A percentile compares a stretch with the other conserved stretches of the same genome.
These are phyloP conservation scores for Tachina fera DNA, from an alignment of 2,888 invertebrate species.

Conservation along the genomic window DNA sequence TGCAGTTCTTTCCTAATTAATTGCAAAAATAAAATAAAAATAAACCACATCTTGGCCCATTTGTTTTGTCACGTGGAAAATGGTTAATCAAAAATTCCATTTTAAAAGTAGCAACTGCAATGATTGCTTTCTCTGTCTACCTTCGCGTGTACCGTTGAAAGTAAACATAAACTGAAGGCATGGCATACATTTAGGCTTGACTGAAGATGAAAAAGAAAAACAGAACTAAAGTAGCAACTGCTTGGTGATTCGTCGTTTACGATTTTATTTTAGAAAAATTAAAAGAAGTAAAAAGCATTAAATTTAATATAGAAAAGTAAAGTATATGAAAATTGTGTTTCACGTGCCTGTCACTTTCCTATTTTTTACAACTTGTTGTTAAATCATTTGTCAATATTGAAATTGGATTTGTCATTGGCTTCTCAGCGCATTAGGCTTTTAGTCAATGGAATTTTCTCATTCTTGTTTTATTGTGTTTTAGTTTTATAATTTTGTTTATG, in stretches of 20 bases:
- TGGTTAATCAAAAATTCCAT: conserved; percentile 50
- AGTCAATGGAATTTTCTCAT: not conserved
- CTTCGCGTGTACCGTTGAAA: not conserved
- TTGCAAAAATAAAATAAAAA: no score
- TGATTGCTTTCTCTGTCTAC: not conserved
- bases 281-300: conserved; percentile 9
- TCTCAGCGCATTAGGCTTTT: conserved; percentile 54
- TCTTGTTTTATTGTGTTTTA: not conserved
- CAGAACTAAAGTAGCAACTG: not conserved
- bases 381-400: conserved; percentile 67
- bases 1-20: no score
- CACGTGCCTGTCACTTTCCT: conserved; percentile 3
- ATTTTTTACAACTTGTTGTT: conserved; percentile 48
- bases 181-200: conserved; percentile 28
- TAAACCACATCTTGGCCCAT: conserved; percentile 22
- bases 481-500: not conserved
- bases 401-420: conserved; percentile 60
- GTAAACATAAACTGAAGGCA: not conserved
- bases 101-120: conserved; percentile 31
- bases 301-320: conserved; percentile 16
- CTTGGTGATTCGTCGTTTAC: no score
- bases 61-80: conserved; percentile 28
- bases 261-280: no score
- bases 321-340: not conserved
- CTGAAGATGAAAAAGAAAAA: not conserved